Evolutionary conservation across 2,888 invertebrate genomes (phyloP).

Genomic region (Oegoconia quadripuncta): DNA sequence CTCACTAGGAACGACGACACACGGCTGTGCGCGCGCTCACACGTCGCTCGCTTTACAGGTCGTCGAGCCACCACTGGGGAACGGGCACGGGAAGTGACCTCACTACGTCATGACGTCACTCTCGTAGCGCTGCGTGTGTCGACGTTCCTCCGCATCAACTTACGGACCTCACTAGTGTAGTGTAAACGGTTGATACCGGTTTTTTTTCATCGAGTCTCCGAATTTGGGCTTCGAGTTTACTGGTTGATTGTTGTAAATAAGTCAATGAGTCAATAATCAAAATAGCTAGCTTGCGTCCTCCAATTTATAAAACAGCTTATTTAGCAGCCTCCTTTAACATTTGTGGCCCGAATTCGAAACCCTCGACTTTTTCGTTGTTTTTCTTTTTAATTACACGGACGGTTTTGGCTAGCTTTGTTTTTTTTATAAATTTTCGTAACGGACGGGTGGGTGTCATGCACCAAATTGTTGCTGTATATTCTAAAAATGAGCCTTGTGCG

Average conservation of each 20-base stretch:
- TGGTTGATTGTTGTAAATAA: no score
- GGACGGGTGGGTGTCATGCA: slow-evolving; percentile 4
- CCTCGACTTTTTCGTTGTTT: neutral
- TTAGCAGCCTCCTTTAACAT: no score
- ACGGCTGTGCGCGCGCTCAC: slow-evolving; percentile 66
- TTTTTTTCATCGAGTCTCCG: slow-evolving; percentile 30
- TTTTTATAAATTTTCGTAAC: slow-evolving; percentile 7
- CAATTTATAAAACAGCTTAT: no score
- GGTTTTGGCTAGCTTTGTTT: slow-evolving; percentile 34
- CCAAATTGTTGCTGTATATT: slow-evolving; percentile 5
- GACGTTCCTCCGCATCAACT: slow-evolving; percentile 69
- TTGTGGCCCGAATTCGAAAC: no score
- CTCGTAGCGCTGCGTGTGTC: slow-evolving; percentile 64
- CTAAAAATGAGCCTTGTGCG: no score
- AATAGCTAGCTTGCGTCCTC: no score
- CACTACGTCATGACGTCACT: slow-evolving; percentile 55
- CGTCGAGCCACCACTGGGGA: slow-evolving; percentile 58
- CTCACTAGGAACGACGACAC: slow-evolving; percentile 76
- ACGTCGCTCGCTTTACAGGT: slow-evolving; percentile 68
- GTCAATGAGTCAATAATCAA: no score
- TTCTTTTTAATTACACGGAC: slow-evolving; percentile 19
- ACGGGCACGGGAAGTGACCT: slow-evolving; percentile 66
- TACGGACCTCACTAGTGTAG: slow-evolving; percentile 76
- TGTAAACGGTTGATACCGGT: slow-evolving; percentile 44
- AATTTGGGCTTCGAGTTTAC: no score